phyloP scores from a whole-genome alignment of 1,140 invertebrate species.

The Forficula auricularia region DNA sequence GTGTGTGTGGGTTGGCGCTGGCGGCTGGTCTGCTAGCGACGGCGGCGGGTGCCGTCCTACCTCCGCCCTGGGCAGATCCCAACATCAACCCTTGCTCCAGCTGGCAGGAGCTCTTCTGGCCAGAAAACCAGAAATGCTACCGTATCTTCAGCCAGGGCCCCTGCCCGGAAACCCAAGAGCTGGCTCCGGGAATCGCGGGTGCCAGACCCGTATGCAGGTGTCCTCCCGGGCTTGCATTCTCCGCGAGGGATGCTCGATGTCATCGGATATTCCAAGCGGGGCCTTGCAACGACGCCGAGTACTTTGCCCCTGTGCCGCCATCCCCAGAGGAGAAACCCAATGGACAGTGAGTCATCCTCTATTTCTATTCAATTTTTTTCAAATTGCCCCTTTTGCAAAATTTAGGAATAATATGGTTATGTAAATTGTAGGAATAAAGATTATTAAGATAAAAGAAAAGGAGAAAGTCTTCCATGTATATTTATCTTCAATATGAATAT shows the following conservation, averaged over 20 bases:
- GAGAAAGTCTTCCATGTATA: too few species aligned
- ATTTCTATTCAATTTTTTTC: neutral
- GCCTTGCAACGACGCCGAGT: conserved; percentile 48
- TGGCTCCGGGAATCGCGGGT: conserved; percentile 37
- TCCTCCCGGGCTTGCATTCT: conserved; percentile 53
- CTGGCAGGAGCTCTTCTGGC: conserved; percentile 72
- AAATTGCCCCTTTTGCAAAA: too few species aligned
- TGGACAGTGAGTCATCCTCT: neutral
- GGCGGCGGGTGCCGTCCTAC: conserved; percentile 37
- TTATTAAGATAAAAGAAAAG: too few species aligned
- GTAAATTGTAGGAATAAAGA: too few species aligned
- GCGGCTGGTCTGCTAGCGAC: too few species aligned
- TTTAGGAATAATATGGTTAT: too few species aligned
- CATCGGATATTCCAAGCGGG: conserved; percentile 49
- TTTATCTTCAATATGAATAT: too few species aligned
- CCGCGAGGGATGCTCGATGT: conserved; percentile 34
- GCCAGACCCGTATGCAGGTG: conserved; percentile 44
- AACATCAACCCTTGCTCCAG: conserved; percentile 64
- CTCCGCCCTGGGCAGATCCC: conserved; percentile 68
- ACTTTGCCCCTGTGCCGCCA: conserved; percentile 42
- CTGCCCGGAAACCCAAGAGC: conserved; percentile 65
- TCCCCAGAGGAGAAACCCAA: neutral
- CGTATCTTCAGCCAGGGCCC: conserved; percentile 56
- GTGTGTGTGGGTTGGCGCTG: too few species aligned
- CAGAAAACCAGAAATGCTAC: conserved; percentile 61